These are phyloP conservation scores for Phocoena phocoena DNA, from an alignment of 2,113 vertebrate genomes.

Conservation along the genomic window DNA sequence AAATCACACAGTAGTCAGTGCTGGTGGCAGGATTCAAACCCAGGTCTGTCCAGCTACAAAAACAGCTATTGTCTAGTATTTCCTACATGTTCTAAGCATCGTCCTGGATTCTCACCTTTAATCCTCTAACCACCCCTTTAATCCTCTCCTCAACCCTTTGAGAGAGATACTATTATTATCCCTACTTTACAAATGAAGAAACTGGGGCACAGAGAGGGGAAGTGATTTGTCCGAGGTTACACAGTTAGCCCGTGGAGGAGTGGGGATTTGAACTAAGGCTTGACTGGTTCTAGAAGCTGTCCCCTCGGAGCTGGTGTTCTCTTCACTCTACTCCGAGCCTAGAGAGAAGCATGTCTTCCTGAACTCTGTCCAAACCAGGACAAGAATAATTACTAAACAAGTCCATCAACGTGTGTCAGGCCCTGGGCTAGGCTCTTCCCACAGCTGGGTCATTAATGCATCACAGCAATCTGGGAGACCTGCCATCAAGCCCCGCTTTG, in stretches of 20 bases:
- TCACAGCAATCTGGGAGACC: background rate
- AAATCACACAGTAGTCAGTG: background rate
- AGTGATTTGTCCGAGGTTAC: background rate
- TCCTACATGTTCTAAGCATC: background rate
- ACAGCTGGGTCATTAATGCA: background rate
- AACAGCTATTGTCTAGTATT: background rate
- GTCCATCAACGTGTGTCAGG: background rate
- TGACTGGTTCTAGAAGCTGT: background rate
- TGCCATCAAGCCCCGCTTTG: accelerated
- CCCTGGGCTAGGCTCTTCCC: background rate
- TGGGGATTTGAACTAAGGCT: background rate
- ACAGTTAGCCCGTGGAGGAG: background rate
- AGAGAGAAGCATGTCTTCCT: background rate
- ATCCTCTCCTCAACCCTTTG: background rate
- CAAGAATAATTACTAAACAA: background rate
- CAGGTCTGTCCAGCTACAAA: background rate
- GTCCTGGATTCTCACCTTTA: background rate
- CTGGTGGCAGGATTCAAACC: background rate
- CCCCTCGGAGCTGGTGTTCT: background rate
- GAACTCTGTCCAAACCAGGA: background rate
- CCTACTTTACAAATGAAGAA: background rate
- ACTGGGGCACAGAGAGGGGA: background rate
- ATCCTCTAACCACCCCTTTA: background rate
- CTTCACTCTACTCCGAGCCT: no score
- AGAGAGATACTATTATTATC: background rate